A percentile compares a stretch with the other conserved stretches of the same genome.
phyloP scores from a whole-genome alignment of 30 jellyfish, hydroid and myxozoan species.

The Aurelia aurita region DNA sequence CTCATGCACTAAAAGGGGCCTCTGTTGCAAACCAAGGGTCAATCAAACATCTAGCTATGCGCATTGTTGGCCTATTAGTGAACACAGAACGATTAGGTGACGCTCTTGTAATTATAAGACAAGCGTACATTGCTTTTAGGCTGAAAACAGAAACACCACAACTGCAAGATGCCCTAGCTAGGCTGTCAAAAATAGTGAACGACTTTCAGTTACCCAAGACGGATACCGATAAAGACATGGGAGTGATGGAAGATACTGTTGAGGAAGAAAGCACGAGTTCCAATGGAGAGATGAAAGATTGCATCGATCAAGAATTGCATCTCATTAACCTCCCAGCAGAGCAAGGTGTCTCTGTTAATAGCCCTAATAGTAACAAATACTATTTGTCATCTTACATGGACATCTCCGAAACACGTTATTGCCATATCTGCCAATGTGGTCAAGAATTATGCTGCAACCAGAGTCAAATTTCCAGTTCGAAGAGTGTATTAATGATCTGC shows the following conservation, averaged over 20 bases:
- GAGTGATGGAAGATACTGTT: too few species aligned
- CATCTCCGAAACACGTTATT: too few species aligned
- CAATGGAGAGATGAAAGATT: too few species aligned
- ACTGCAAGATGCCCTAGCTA: background rate
- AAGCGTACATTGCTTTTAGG: background rate
- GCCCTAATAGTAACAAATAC: background rate
- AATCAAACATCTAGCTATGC: background rate
- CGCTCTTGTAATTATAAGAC: background rate
- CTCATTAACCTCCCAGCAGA: too few species aligned
- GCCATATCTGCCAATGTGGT: too few species aligned
- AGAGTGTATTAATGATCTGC: background rate
- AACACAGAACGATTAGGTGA: background rate
- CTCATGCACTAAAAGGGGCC: background rate
- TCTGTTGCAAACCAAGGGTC: background rate
- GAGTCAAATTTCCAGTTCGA: background rate
- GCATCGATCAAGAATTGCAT: too few species aligned
- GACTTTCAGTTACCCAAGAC: background rate
- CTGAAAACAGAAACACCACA: background rate
- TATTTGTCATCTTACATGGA: too few species aligned
- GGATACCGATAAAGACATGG: too few species aligned
- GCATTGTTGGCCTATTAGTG: background rate
- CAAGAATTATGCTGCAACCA: conserved; percentile 2
- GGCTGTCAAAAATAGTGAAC: background rate
- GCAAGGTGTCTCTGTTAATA: too few species aligned
- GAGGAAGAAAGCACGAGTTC: too few species aligned